Evolutionary conservation across 2,797 vertebrate genomes (phyloP).

Genomic region (Pseudochirops cupreus): DNA sequence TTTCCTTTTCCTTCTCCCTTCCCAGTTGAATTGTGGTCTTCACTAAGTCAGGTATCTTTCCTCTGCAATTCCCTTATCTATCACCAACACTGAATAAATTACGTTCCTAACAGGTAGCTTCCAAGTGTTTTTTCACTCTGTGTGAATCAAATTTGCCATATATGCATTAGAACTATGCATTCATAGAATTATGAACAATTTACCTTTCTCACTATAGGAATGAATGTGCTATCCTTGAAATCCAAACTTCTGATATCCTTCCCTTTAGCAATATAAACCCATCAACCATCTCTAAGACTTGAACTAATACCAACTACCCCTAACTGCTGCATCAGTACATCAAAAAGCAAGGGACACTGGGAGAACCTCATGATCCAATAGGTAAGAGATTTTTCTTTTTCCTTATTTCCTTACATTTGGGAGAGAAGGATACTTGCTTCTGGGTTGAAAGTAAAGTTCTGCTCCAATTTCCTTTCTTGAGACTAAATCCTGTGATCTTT

Average conservation of each 20-base stretch:
- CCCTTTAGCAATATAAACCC: not conserved
- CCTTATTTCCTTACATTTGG: not conserved
- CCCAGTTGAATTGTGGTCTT: not conserved
- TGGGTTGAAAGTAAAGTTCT: not conserved
- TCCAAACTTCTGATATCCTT: not conserved
- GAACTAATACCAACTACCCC: not conserved
- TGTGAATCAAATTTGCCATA: not conserved
- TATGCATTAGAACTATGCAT: not conserved
- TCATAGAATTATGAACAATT: not conserved
- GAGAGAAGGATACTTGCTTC: not conserved
- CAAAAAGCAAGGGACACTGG: not conserved
- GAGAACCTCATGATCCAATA: not conserved
- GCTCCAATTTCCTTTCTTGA: not conserved
- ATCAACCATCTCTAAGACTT: not conserved
- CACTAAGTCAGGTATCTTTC: not conserved
- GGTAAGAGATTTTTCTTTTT: not conserved
- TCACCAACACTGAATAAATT: not conserved
- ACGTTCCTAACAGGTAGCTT: not conserved
- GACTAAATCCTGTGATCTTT: not conserved
- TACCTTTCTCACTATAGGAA: not conserved
- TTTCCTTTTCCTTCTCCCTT: not conserved
- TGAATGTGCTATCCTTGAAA: not conserved
- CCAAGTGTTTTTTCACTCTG: not conserved
- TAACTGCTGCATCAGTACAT: not conserved
- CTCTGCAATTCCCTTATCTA: not conserved